Evolutionary conservation across 2,888 invertebrate genomes (phyloP).

Genomic region (Tetheella fluctuosa): DNA sequence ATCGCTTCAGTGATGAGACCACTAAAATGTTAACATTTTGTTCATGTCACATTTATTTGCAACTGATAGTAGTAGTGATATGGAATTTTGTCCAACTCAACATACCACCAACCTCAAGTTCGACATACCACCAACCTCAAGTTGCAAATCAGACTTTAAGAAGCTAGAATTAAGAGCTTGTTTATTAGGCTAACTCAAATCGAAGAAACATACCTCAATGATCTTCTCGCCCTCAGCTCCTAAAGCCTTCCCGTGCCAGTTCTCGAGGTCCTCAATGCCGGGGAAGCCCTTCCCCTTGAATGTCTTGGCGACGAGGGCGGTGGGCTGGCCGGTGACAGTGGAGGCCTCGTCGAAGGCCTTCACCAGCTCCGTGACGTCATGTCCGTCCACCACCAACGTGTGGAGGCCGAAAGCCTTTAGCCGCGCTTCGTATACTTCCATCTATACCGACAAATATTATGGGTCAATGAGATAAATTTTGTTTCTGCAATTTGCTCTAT

Average conservation of each 20-base stretch:
- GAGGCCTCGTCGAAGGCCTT: slow-evolving; percentile 94
- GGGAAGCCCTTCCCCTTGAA: slow-evolving; percentile 96
- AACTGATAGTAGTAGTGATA: too few species aligned
- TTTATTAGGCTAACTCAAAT: too few species aligned
- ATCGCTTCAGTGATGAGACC: too few species aligned
- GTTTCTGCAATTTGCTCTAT: too few species aligned
- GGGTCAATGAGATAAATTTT: too few species aligned
- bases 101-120: too few species aligned
- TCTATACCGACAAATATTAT: slow-evolving; percentile 42
- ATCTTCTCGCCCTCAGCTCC: slow-evolving; percentile 91
- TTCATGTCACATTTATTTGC: too few species aligned
- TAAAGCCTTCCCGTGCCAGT: slow-evolving; percentile 99
- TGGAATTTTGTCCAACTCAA: too few species aligned
- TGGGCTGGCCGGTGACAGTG: slow-evolving; percentile 91
- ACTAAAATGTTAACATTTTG: too few species aligned
- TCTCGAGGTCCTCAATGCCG: slow-evolving; percentile 95
- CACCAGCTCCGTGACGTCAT: slow-evolving; percentile 95
- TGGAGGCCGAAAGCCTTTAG: slow-evolving; percentile 96
- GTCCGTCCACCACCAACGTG: slow-evolving; percentile 97
- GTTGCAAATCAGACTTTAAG: too few species aligned
- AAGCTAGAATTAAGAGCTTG: too few species aligned
- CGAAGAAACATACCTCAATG: slow-evolving; percentile 69
- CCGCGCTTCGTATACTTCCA: slow-evolving; percentile 93
- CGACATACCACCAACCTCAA: too few species aligned
- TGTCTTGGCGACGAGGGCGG: slow-evolving; percentile 97